Evolutionary conservation across 2,113 vertebrate genomes (phyloP).

Genomic region (Ailurus styani): DNA sequence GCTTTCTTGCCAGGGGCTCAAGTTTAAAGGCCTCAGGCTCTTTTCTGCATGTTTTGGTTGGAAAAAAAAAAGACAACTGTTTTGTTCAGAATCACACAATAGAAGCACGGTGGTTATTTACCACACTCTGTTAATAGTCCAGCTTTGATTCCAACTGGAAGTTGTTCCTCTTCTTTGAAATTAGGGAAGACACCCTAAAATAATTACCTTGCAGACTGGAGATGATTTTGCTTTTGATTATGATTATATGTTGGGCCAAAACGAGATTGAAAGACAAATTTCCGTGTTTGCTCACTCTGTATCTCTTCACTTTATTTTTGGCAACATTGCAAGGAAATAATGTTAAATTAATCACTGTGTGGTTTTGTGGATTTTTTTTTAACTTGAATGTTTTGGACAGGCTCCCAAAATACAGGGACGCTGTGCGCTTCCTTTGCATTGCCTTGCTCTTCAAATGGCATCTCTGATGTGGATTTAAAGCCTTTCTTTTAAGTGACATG

Average conservation of each 20-base stretch:
- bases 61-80: constrained; percentile 26
- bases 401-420: constrained; percentile 26
- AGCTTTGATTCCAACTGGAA: constrained; percentile 72
- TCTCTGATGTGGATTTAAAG: constrained; percentile 29
- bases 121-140: constrained; percentile 55
- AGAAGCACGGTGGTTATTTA: constrained; percentile 64
- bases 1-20: constrained; percentile 25
- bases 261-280: constrained; percentile 74
- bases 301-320: constrained; percentile 75
- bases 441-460: not conserved
- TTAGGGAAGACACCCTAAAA: constrained; percentile 74
- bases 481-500: constrained; percentile 27
- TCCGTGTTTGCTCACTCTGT: constrained; percentile 63
- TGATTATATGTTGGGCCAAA: constrained; percentile 60
- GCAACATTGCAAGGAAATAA: constrained; percentile 74
- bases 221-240: constrained; percentile 65
- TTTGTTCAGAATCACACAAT: constrained; percentile 78
- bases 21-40: constrained; percentile 31
- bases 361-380: constrained; percentile 55
- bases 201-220: constrained; percentile 72
- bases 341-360: constrained; percentile 70
- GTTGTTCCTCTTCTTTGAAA: constrained; percentile 75
- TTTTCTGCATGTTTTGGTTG: constrained; percentile 58
- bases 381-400: constrained; percentile 61
- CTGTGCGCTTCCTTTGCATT: constrained; percentile 26